Evolutionary conservation across 2,797 vertebrate species (phyloP).

Genomic region (Chloroceryle amazona): DNA sequence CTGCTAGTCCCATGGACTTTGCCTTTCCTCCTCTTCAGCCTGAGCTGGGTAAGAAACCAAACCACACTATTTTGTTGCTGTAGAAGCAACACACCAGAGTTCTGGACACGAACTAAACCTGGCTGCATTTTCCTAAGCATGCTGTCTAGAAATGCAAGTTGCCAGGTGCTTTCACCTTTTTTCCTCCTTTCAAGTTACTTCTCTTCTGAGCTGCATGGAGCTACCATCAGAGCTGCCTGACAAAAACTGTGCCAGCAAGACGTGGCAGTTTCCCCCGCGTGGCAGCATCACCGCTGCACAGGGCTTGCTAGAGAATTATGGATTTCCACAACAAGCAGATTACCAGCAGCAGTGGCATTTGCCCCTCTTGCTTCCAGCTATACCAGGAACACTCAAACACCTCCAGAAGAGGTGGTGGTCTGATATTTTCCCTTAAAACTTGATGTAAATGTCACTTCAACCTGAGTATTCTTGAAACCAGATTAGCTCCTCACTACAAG

Average conservation of each 20-base stretch:
- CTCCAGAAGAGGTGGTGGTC: not conserved
- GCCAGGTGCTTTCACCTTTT: not conserved
- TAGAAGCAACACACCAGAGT: not conserved
- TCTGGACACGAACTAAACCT: not conserved
- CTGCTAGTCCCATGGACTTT: not conserved
- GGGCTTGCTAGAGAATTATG: not conserved
- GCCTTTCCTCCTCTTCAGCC: not conserved
- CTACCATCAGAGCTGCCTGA: not conserved
- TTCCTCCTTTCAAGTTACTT: not conserved
- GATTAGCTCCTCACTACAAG: not conserved
- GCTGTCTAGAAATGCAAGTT: not conserved
- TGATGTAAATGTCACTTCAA: not conserved
- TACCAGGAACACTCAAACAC: not conserved
- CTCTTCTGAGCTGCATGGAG: not conserved
- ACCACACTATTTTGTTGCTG: not conserved
- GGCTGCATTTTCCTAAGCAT: not conserved
- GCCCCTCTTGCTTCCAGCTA: not conserved
- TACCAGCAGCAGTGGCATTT: not conserved
- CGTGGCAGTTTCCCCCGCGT: rapidly evolving
- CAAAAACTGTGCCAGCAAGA: not conserved
- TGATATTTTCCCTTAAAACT: not conserved
- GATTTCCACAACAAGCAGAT: not conserved
- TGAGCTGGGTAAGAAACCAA: not conserved
- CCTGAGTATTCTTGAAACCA: not conserved
- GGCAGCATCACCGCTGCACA: rapidly evolving